Evolutionary conservation across 1,140 invertebrate genomes (phyloP).

Genomic region (Adelges cooleyi): DNA sequence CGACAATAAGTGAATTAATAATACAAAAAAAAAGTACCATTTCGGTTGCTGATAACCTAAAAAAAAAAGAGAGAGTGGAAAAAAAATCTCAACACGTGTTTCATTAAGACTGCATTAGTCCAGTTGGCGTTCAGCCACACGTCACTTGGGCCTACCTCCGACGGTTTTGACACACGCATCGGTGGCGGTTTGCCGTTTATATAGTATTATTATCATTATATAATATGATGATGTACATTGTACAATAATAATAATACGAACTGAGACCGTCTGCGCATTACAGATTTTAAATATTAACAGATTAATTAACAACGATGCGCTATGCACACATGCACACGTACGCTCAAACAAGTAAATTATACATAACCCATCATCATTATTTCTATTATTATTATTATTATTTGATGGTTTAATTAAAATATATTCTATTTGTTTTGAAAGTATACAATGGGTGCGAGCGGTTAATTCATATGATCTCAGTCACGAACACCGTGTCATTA

Average conservation of each 20-base stretch:
- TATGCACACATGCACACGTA: too few relatives aligned
- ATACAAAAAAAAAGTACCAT: too few relatives aligned
- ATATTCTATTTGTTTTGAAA: background rate
- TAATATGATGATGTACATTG: too few relatives aligned
- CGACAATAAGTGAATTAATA: too few relatives aligned
- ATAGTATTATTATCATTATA: background rate
- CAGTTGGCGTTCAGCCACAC: slow-evolving; percentile 13
- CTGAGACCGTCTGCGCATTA: too few relatives aligned
- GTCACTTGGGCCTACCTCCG: background rate
- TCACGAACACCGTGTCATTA: too few relatives aligned
- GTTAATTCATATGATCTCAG: background rate
- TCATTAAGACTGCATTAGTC: slow-evolving; percentile 27
- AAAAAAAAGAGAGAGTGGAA: too few relatives aligned
- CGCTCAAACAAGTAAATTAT: too few relatives aligned
- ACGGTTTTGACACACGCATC: background rate
- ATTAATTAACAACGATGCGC: slow-evolving; percentile 10
- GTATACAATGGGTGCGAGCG: background rate
- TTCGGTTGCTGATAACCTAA: too few relatives aligned
- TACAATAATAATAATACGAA: too few relatives aligned
- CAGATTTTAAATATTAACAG: background rate
- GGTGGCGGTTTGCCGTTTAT: background rate
- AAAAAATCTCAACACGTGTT: background rate
- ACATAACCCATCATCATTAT: too few relatives aligned
- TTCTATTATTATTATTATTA: too few relatives aligned
- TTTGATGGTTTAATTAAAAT: background rate